Percentiles rank a stretch among this genome's conserved stretches.
These are phyloP conservation scores for Prochilodus magdalenae DNA, from an alignment of 2,113 vertebrate genomes.

Conservation along the genomic window DNA sequence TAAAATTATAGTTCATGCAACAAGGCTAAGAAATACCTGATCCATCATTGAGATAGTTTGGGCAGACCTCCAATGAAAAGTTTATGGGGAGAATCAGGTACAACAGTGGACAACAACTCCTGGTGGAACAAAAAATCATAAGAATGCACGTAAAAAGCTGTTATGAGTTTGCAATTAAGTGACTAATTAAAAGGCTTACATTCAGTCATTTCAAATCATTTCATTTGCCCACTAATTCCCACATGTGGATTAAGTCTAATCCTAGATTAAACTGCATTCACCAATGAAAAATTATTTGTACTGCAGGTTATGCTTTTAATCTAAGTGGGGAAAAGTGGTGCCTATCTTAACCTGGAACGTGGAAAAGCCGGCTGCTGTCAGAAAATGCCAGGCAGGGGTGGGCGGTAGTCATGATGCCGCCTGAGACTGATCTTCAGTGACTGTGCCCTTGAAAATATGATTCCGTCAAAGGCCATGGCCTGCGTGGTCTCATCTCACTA, in stretches of 20 bases:
- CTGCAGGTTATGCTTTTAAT: no score
- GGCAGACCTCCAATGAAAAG: slow-evolving; percentile 80
- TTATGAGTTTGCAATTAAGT: not conserved
- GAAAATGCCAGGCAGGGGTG: slow-evolving; percentile 78
- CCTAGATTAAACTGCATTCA: no score
- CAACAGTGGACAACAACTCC: slow-evolving; percentile 82
- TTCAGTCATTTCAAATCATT: no score
- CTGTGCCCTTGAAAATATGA: slow-evolving; percentile 80
- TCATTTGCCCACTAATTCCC: no score
- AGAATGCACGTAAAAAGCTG: not conserved
- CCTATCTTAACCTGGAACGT: slow-evolving; percentile 73
- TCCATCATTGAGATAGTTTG: slow-evolving; percentile 80
- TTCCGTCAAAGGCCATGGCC: slow-evolving; percentile 81
- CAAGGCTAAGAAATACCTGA: slow-evolving; percentile 70
- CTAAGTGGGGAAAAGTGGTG: not conserved
- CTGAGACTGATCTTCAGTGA: slow-evolving; percentile 80
- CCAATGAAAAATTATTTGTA: no score
- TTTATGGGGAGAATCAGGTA: slow-evolving; percentile 80
- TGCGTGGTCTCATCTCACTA: slow-evolving; percentile 81
- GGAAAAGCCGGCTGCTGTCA: slow-evolving; percentile 78
- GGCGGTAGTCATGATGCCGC: slow-evolving; percentile 79
- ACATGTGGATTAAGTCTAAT: no score
- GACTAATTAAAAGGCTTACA: no score
- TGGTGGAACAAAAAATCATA: slow-evolving; percentile 38
- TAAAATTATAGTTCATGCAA: slow-evolving; percentile 16